phyloP scores from a whole-genome alignment of 2,797 vertebrate species.

The Crocodylus rhombifer region DNA sequence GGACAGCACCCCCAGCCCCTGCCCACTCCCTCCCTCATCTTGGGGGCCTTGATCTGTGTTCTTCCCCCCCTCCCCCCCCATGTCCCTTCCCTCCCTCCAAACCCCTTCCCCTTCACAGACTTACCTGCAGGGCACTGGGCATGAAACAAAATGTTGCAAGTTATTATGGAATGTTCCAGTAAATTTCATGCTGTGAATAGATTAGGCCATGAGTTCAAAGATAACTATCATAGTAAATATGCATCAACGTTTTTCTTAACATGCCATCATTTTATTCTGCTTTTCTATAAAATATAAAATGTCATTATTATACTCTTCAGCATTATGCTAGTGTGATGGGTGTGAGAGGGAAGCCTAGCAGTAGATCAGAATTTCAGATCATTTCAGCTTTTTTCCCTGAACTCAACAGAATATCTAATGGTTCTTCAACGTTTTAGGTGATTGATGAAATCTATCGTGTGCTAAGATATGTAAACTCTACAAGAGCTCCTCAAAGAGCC shows the following conservation, averaged over 20 bases:
- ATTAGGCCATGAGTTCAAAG: conserved; percentile 7
- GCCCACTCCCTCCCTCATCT: no score
- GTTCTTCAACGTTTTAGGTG: conserved; percentile 86
- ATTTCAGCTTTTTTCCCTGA: conserved; percentile 39
- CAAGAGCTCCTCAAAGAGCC: conserved; percentile 95
- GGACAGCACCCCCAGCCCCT: no score
- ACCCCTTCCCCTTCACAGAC: no score
- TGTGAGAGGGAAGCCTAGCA: not conserved
- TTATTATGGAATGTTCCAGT: not conserved
- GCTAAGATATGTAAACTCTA: conserved; percentile 97
- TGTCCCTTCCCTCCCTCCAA: no score
- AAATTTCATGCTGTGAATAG: not conserved
- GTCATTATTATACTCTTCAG: not conserved
- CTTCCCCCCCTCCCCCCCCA: not conserved
- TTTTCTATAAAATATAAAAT: not conserved
- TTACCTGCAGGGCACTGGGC: not conserved
- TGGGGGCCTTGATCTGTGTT: not conserved
- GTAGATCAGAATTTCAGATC: conserved; percentile 21
- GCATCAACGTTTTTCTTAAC: not conserved
- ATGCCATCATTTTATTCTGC: not conserved
- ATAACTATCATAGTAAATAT: not conserved
- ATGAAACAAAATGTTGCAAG: not conserved
- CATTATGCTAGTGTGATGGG: not conserved
- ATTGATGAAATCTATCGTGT: conserved; percentile 99
- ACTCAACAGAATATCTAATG: conserved; percentile 59